phyloP scores from a whole-genome alignment of 2,888 invertebrate genomes.

The Pollenia angustigena region DNA sequence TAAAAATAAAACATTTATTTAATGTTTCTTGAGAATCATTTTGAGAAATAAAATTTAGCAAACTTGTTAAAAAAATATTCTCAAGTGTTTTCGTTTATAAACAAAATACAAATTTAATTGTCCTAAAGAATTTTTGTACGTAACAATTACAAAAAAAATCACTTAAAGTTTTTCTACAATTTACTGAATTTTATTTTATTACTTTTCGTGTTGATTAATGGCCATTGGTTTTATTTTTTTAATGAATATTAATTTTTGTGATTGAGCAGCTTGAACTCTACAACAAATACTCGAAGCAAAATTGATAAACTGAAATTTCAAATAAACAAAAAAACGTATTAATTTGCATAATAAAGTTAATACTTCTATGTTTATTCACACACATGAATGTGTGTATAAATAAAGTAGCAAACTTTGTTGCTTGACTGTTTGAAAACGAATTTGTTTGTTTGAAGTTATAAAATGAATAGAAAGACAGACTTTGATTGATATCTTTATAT shows the following conservation, averaged over 20 bases:
- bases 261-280: conserved; percentile 11
- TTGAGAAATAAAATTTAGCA: background rate
- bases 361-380: conserved; percentile 13
- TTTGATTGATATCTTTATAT: background rate
- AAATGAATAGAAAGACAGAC: background rate
- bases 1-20: background rate
- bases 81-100: background rate
- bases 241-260: conserved; percentile 25
- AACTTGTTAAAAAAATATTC: background rate
- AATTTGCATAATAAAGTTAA: conserved; percentile 53
- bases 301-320: background rate
- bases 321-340: background rate
- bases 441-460: conserved; percentile 9
- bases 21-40: no score
- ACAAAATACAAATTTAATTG: conserved; percentile 2
- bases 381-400: conserved; percentile 16
- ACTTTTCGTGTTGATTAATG: conserved; percentile 24
- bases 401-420: conserved; percentile 10
- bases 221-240: conserved; percentile 15
- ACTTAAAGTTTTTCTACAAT: conserved; percentile 9
- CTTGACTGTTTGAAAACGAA: background rate
- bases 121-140: conserved; percentile 7
- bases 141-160: conserved; percentile 23
- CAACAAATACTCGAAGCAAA: background rate
- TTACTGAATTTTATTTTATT: conserved; percentile 4